These are phyloP conservation scores for Bradypus variegatus DNA, from an alignment of 2,797 vertebrate genomes.

Conservation along the genomic window DNA sequence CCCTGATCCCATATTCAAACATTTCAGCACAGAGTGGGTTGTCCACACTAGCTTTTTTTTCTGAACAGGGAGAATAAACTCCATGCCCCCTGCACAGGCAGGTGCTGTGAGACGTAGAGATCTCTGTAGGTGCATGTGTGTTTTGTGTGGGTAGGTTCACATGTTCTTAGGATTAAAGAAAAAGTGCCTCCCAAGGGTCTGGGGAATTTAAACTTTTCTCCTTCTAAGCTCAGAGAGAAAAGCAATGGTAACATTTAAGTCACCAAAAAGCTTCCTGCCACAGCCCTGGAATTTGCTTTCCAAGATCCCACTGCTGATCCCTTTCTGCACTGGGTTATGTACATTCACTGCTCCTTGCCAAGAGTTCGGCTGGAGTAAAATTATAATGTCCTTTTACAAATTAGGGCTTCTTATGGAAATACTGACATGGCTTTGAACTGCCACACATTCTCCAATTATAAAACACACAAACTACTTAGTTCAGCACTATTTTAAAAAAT, in stretches of 20 bases:
- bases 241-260: conserved; percentile 19
- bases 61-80: not conserved
- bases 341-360: conserved; percentile 58
- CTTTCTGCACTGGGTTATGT: conserved; percentile 46
- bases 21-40: not conserved
- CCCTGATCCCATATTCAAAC: not conserved
- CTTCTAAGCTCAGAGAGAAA: conserved; percentile 29
- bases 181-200: not conserved
- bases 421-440: conserved; percentile 64
- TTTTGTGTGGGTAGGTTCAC: not conserved
- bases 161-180: not conserved
- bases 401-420: conserved; percentile 71
- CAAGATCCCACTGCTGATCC: conserved; percentile 53
- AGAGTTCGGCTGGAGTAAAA: conserved; percentile 65
- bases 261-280: conserved; percentile 32
- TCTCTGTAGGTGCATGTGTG: not conserved
- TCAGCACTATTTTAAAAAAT: conserved; percentile 67
- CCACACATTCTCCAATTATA: conserved; percentile 70
- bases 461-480: conserved; percentile 62
- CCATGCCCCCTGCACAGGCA: not conserved
- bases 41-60: not conserved
- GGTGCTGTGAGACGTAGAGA: not conserved
- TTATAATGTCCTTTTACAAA: conserved; percentile 71
- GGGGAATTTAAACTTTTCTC: not conserved
- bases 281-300: conserved; percentile 37